phyloP scores from a whole-genome alignment of 2,888 invertebrate species.

The Automeris io region DNA sequence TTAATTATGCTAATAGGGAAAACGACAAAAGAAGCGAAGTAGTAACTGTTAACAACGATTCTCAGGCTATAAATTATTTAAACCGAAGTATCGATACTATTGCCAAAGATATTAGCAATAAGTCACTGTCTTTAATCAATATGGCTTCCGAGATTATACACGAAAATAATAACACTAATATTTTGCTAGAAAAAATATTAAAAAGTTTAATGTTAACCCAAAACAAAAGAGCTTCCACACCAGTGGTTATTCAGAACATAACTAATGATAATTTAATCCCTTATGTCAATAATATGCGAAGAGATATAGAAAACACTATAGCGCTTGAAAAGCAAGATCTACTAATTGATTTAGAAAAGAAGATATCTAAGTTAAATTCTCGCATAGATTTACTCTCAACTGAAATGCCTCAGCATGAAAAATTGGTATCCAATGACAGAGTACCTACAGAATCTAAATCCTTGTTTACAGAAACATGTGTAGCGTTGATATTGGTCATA shows the following conservation, averaged over 20 bases:
- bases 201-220: slow-evolving; percentile 11
- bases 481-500: slow-evolving; percentile 30
- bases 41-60: slow-evolving; percentile 4
- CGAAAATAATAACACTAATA: slow-evolving; percentile 17
- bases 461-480: slow-evolving; percentile 27
- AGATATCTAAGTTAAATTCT: slow-evolving; percentile 15
- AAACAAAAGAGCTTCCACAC: slow-evolving; percentile 5
- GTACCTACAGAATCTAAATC: slow-evolving; percentile 10
- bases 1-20: slow-evolving; percentile 14
- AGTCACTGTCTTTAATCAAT: slow-evolving; percentile 1
- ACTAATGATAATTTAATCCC: slow-evolving; percentile 16
- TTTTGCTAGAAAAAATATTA: slow-evolving; percentile 22
- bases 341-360: slow-evolving; percentile 20
- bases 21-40: not conserved
- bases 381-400: slow-evolving; percentile 9
- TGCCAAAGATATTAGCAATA: slow-evolving; percentile 2
- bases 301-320: slow-evolving; percentile 22
- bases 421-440: slow-evolving; percentile 5
- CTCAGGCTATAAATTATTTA: slow-evolving; percentile 10
- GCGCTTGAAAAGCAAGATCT: slow-evolving; percentile 22
- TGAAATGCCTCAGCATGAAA: slow-evolving; percentile 9
- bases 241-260: slow-evolving; percentile 15
- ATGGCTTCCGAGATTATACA: slow-evolving; percentile 1
- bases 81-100: slow-evolving; percentile 10
- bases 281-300: slow-evolving; percentile 21